Evolutionary conservation across 2,797 vertebrate genomes (phyloP).

Genomic region (Adrianichthys oophorus): DNA sequence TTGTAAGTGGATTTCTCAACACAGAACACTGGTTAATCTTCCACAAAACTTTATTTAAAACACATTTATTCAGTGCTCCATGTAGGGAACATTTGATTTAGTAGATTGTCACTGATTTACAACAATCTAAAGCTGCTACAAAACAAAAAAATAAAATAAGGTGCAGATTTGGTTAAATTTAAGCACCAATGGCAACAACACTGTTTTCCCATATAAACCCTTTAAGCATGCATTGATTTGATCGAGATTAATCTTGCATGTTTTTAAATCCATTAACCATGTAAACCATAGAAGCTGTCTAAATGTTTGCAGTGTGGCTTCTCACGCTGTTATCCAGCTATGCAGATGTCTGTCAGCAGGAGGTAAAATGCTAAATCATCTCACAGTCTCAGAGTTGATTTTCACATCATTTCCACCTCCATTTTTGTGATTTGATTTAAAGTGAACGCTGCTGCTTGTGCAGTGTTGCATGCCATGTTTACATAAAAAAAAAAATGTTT

Average conservation of each 20-base stretch:
- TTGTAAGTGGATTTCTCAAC: no score
- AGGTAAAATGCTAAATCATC: constrained; percentile 11
- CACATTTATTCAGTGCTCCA: no score
- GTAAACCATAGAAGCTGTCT: not conserved
- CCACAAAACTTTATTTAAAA: no score
- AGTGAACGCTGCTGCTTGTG: constrained; percentile 15
- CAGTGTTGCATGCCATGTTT: constrained; percentile 18
- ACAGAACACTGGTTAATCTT: no score
- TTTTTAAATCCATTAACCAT: not conserved
- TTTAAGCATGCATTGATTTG: constrained; percentile 7
- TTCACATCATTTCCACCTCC: constrained; percentile 6
- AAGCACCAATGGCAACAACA: not conserved
- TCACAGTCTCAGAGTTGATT: constrained; percentile 12
- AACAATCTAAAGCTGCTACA: no score
- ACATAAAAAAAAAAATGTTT: constrained; percentile 9
- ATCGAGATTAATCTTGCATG: not conserved
- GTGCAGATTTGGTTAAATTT: constrained; percentile 6
- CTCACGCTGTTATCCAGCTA: constrained; percentile 13
- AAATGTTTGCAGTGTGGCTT: constrained; percentile 3
- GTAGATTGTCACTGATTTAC: no score
- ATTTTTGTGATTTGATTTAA: constrained; percentile 30
- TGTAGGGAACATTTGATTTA: no score
- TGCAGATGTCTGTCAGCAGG: constrained; percentile 15
- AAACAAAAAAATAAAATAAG: not conserved
- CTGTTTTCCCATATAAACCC: constrained; percentile 1